Conservation (phyloP, 2,888 invertebrate genomes). For the Agriopis leucophaearia region DNA sequence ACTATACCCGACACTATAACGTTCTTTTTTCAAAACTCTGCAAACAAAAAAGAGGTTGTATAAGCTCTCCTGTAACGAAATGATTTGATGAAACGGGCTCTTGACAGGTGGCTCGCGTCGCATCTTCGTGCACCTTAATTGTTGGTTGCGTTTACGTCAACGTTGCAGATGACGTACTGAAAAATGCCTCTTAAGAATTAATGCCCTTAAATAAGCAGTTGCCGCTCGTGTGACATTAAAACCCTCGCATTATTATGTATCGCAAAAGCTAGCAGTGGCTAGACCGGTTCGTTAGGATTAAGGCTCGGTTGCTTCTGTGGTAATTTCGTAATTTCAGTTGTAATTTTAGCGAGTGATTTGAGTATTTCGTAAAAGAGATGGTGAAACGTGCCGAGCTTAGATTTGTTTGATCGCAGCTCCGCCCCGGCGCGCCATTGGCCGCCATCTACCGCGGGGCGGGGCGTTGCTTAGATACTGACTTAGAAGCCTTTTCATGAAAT, state of each 20-base stretch:
- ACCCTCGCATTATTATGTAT: slow-evolving; percentile 63
- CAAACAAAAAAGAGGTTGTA: slow-evolving; percentile 77
- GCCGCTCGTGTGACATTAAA: slow-evolving; percentile 72
- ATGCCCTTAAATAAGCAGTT: slow-evolving; percentile 81
- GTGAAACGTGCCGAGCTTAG: slow-evolving; percentile 61
- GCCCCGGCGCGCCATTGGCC: slow-evolving; percentile 79
- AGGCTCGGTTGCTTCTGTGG: slow-evolving; percentile 29
- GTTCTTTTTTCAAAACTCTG: slow-evolving; percentile 79
- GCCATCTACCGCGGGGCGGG: slow-evolving; percentile 76
- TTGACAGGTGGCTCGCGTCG: slow-evolving; percentile 84
- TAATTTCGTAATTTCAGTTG: slow-evolving; percentile 27
- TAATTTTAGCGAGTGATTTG: slow-evolving; percentile 32
- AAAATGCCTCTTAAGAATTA: slow-evolving; percentile 80
- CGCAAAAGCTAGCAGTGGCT: slow-evolving; percentile 60
- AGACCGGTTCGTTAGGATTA: slow-evolving; percentile 53
- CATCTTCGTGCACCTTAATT: slow-evolving; percentile 78
- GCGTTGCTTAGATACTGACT: slow-evolving; percentile 79
- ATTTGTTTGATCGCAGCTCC: slow-evolving; percentile 72
- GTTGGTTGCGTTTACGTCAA: slow-evolving; percentile 72
- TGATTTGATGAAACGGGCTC: slow-evolving; percentile 84
- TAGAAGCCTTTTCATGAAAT: slow-evolving; percentile 72
- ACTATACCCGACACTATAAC: slow-evolving; percentile 74
- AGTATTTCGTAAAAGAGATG: slow-evolving; percentile 39
- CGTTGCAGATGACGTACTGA: slow-evolving; percentile 72
- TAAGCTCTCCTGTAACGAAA: slow-evolving; percentile 79